Evolutionary conservation across 1,140 invertebrate genomes (phyloP).

Genomic region (Drosophila lacteicornis): DNA sequence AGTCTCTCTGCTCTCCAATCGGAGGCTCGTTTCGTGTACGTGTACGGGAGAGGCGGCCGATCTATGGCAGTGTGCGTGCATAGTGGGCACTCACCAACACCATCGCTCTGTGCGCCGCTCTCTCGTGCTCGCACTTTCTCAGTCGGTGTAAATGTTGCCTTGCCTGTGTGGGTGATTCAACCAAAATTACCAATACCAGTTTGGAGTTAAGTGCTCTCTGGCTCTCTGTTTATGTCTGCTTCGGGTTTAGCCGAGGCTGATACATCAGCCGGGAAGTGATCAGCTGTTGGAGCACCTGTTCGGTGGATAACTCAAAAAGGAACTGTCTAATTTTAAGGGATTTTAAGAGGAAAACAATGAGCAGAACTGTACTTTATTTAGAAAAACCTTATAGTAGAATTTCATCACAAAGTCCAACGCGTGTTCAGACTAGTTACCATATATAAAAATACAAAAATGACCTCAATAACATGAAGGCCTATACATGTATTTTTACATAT

Average conservation of each 20-base stretch:
- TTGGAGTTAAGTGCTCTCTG: slow-evolving; percentile 22
- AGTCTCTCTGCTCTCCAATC: slow-evolving; percentile 11
- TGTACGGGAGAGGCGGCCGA: not conserved
- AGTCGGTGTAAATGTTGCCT: not conserved
- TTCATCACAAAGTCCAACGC: slow-evolving; percentile 39
- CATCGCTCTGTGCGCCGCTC: slow-evolving; percentile 20
- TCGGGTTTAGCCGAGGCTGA: not conserved
- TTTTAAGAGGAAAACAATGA: not conserved
- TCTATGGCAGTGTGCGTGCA: slow-evolving; percentile 19
- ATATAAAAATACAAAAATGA: slow-evolving; percentile 7
- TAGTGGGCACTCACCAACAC: slow-evolving; percentile 26
- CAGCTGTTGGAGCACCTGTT: slow-evolving; percentile 32
- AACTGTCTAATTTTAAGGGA: not conserved
- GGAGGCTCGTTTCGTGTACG: slow-evolving; percentile 16
- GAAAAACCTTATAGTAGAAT: slow-evolving; percentile 12
- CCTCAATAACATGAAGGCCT: slow-evolving; percentile 10
- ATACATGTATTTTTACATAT: not conserved
- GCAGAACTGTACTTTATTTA: too few relatives aligned
- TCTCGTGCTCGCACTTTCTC: slow-evolving; percentile 18
- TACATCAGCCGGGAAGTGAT: not conserved
- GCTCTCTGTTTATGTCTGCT: slow-evolving; percentile 64
- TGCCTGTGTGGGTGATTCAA: not conserved
- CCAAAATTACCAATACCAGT: slow-evolving; percentile 44
- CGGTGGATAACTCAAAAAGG: not conserved
- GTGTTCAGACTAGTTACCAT: slow-evolving; percentile 2